Percentiles rank a stretch among this genome's conserved stretches.
Evolutionary conservation across 2,888 invertebrate genomes (phyloP).

Genomic region (Melanotus villosus): DNA sequence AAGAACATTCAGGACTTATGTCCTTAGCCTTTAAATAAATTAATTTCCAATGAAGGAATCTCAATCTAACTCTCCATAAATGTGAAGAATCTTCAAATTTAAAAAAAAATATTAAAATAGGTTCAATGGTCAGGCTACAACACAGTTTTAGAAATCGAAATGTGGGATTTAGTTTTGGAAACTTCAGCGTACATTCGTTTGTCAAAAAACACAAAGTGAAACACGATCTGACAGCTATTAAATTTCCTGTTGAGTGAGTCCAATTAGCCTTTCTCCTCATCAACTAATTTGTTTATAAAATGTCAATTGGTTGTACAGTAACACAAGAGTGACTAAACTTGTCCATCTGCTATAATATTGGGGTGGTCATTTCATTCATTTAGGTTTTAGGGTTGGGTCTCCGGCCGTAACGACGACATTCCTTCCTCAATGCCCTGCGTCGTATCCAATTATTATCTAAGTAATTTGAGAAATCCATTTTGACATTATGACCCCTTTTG

Average conservation of each 20-base stretch:
- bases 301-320: constrained; percentile 11
- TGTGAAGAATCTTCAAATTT: too few species aligned
- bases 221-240: too few species aligned
- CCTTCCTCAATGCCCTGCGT: not conserved
- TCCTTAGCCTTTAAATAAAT: too few species aligned
- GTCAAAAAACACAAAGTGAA: too few species aligned
- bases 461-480: not conserved
- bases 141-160: too few species aligned
- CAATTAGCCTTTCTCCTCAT: not conserved
- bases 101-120: too few species aligned
- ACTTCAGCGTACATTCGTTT: too few species aligned
- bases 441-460: constrained; percentile 6
- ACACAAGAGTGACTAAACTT: constrained; percentile 12
- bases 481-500: not conserved
- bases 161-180: too few species aligned
- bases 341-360: constrained; percentile 20
- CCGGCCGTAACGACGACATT: constrained; percentile 20
- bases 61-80: too few species aligned
- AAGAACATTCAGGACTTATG: too few species aligned
- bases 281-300: constrained; percentile 19
- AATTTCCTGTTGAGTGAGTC: not conserved
- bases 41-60: too few species aligned
- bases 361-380: constrained; percentile 29
- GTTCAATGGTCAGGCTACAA: too few species aligned
- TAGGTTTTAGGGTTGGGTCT: constrained; percentile 21